These are phyloP conservation scores for Grammomys surdaster DNA, from an alignment of 2,113 vertebrate species.

Conservation along the genomic window DNA sequence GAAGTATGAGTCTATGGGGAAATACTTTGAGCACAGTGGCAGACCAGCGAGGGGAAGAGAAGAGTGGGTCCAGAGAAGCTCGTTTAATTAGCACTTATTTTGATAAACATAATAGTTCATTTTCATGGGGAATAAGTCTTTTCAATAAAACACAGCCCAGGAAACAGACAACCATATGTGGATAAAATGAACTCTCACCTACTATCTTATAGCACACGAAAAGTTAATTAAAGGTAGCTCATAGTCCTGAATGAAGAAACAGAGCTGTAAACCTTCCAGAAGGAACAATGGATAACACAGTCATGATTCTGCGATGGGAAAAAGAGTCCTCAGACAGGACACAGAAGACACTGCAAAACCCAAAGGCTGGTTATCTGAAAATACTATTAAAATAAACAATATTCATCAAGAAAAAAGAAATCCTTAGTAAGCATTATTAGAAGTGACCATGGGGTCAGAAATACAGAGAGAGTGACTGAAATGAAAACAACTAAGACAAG, in stretches of 20 bases:
- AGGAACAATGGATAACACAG: constrained; percentile 22
- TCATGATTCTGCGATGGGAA: neutral
- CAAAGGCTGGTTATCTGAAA: neutral
- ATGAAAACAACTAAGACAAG: neutral
- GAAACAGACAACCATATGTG: neutral
- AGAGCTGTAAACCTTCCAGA: constrained; percentile 1
- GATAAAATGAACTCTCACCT: neutral
- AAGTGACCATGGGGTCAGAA: neutral
- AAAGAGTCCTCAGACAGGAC: neutral
- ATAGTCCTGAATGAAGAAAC: constrained; percentile 2
- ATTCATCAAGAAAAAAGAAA: neutral
- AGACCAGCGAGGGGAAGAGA: neutral
- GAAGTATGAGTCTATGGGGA: neutral
- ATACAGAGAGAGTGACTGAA: neutral
- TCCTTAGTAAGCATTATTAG: neutral
- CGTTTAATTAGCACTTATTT: constrained; percentile 14
- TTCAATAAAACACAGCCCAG: constrained; percentile 1
- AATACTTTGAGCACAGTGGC: neutral
- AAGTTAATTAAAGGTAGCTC: constrained; percentile 38
- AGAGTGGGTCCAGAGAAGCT: neutral
- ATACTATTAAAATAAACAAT: neutral
- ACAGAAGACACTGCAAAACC: neutral
- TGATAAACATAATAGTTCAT: neutral
- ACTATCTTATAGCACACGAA: neutral
- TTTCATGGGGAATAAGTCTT: neutral